phyloP scores from a whole-genome alignment of 2,888 invertebrate genomes.

The Heterodera filipjevi region DNA sequence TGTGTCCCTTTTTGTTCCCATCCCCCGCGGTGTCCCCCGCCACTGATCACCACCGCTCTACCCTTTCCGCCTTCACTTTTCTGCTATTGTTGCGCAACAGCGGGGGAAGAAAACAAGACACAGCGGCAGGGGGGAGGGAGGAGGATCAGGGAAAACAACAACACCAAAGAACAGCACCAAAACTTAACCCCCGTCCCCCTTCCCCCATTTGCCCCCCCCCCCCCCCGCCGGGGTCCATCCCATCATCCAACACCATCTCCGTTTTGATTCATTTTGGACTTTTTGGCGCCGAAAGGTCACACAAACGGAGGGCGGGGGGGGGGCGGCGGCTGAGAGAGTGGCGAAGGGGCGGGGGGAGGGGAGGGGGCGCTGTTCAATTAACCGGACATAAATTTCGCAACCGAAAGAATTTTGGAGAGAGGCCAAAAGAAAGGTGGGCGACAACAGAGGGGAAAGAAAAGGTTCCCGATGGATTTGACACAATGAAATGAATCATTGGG shows the following conservation, averaged over 20 bases:
- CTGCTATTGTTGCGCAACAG: too few relatives aligned
- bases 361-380: background rate
- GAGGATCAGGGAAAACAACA: too few relatives aligned
- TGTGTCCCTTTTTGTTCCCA: background rate
- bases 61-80: background rate
- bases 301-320: background rate
- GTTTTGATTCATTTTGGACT: background rate
- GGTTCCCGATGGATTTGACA: background rate
- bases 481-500: constrained; percentile 6
- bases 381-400: constrained; percentile 9
- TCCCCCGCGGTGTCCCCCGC: background rate
- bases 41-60: too few relatives aligned
- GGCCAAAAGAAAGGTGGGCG: background rate
- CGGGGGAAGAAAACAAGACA: too few relatives aligned
- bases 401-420: background rate
- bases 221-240: too few relatives aligned
- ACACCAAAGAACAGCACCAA: too few relatives aligned
- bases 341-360: background rate
- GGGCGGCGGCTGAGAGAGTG: background rate
- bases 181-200: too few relatives aligned
- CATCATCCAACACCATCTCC: background rate
- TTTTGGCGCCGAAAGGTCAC: constrained; percentile 9
- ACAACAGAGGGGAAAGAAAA: background rate
- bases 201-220: background rate
- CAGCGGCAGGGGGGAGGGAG: too few relatives aligned